A percentile compares a stretch with the other conserved stretches of the same genome.
phyloP scores from a whole-genome alignment of 2,797 vertebrate species.

The Pangasius mekongensis region DNA sequence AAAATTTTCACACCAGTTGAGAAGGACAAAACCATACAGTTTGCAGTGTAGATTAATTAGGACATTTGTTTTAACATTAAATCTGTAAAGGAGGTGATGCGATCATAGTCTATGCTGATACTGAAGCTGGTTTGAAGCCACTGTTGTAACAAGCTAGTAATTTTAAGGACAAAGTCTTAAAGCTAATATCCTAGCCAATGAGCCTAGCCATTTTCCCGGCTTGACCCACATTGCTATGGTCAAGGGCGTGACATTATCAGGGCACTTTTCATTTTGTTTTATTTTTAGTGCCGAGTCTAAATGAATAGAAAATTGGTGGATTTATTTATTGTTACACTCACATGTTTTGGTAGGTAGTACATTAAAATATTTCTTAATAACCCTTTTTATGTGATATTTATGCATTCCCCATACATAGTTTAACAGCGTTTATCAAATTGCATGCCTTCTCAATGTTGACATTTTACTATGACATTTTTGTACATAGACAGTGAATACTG shows the following conservation, averaged over 20 bases:
- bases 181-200: background rate
- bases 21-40: background rate
- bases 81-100: background rate
- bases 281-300: background rate
- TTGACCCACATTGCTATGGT: too few relatives aligned
- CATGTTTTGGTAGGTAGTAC: background rate
- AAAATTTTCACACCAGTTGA: background rate
- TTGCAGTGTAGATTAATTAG: background rate
- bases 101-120: background rate
- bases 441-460: background rate
- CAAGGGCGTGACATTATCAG: background rate
- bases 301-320: background rate
- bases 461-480: background rate
- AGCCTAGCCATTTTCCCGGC: constrained; percentile 3
- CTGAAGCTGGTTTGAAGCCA: background rate
- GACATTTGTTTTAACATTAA: background rate
- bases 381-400: background rate
- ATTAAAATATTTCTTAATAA: background rate
- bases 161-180: background rate
- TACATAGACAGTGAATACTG: background rate
- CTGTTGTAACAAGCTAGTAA: background rate
- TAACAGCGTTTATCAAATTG: background rate
- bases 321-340: background rate
- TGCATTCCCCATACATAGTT: background rate
- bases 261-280: background rate